Evolutionary conservation across 2,797 vertebrate species (phyloP), one percentile per base, ranked within the genome.

Genomic region (Liparis tanakae): DNA sequence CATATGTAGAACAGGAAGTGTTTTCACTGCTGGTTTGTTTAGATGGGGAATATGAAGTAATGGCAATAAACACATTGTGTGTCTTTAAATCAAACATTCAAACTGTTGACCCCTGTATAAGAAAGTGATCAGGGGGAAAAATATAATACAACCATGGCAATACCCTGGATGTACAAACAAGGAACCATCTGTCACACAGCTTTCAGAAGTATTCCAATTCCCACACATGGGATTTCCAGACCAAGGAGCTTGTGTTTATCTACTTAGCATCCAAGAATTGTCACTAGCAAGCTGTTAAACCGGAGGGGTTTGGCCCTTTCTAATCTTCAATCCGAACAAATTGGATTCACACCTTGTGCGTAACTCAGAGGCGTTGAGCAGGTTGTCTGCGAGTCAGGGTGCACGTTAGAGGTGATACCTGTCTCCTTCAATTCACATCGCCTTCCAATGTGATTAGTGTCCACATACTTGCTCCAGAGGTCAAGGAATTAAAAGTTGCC

Each of bases 331-430:
- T 92, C 85, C 89, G 81, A 57, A 76, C 81, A 89, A 93, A 94
- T 94, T 91, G 92, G 94, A 94, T 94, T 94, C 86, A 89, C 92
- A 91, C 91, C 80, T 90, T 60, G 50, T 89, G 67, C 85, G 82
- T 79, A 91, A 86, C 46, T 85, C 75, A 50, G 65, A 88, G 72
- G 80, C 74, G 66, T 81, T 90, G 70, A 82, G 79, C 66, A 80
- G 82, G 72, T 72, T 79, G 74, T 69, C 65, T 57, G 46, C 60
- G 79, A 82, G 77, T 82, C 75, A 85, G 64, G 46, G 10, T 25
- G n/a, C 67, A 80, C 20, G 30, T 73, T 76, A 78, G 74, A 87
- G 78, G 82, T 90, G 84, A 88, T 85, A 86, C 81, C 87, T 91
- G 89, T 90, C 87, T 74, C 70, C 68, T 39, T 88, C 70, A 81